These are phyloP conservation scores for Papio anubis DNA, from an alignment of 2,113 vertebrate species.

Conservation along the genomic window DNA sequence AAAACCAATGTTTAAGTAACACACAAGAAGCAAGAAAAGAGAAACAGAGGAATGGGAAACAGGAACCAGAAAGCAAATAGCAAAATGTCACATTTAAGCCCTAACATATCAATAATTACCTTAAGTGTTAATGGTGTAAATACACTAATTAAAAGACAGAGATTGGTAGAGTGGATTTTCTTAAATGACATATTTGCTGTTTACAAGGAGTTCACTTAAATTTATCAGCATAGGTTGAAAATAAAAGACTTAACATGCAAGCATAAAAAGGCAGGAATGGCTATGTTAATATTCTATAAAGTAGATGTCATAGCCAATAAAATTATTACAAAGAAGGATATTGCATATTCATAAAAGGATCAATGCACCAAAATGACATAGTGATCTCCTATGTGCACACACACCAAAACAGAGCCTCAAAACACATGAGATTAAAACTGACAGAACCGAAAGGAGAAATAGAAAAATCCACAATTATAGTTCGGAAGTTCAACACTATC, in stretches of 20 bases:
- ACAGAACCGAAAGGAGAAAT: background rate
- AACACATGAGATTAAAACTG: background rate
- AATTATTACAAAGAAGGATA: background rate
- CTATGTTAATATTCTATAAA: background rate
- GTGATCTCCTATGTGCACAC: background rate
- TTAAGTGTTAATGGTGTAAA: slow-evolving; percentile 10
- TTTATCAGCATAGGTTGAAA: background rate
- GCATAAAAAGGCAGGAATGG: background rate
- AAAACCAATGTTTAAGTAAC: background rate
- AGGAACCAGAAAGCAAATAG: background rate
- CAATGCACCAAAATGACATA: background rate
- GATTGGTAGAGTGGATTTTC: background rate
- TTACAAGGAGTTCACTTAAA: background rate
- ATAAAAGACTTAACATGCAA: background rate
- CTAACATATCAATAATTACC: background rate
- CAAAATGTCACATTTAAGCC: background rate
- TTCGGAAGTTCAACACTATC: background rate
- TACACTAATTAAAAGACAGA: background rate
- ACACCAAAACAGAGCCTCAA: background rate
- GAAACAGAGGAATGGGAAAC: background rate
- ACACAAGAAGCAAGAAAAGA: background rate
- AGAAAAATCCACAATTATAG: background rate
- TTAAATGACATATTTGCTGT: background rate
- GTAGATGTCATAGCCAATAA: background rate
- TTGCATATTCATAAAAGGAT: background rate